Base-by-base conservation (phyloP, 2,888 invertebrate genomes). In the Polydrusus pterygomalis region DNA sequence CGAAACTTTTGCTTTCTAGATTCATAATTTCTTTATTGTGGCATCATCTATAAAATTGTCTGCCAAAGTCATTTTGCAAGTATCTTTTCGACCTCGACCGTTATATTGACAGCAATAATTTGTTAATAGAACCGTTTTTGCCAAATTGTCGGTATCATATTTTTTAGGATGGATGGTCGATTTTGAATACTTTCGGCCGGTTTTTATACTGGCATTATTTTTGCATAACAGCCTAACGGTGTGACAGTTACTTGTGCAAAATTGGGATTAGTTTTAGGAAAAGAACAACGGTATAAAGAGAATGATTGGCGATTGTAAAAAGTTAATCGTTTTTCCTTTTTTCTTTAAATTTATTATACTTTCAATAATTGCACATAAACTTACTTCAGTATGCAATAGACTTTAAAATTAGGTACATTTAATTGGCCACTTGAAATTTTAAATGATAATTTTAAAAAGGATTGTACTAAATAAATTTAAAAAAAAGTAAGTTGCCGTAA, bases 1-100 rank as follows among this genome's bases (percentile, higher is more conserved):
- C 58, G 58, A 60, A 38, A 38, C 38, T 60, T 60, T 60, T 60
- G 38, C 18, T 60, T 60, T 60, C 38, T 8, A 60, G 9, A 38
- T 60, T 60, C 58, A 58, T 58, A 38, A 58, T 58, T 58, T 58
- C 17, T 58, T 60, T 38, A 60, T 60, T 9, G 17, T n/a, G 6
- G 13, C 34, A 18, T 34, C 17, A 7, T 17, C 18, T 60, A 60
- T 30, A 54, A 54, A 54, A 20, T 54, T n/a, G 54, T 30, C 54
- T 54, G 30, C 13, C 25, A 25, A 51, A 56, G 30, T 8, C 11
- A 43, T 11, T 30, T 58, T 15, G 58, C 58, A 58, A 58, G 30
- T 58, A 38, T 9, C 13, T 58, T 54, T 18, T 9, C 10, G 34
- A 58, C 58, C 34, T 38, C 38, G 54, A 56, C 54, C 30, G 58